These are phyloP conservation scores for Phaedon cochleariae DNA, from an alignment of 2,888 invertebrate genomes.

Conservation along the genomic window DNA sequence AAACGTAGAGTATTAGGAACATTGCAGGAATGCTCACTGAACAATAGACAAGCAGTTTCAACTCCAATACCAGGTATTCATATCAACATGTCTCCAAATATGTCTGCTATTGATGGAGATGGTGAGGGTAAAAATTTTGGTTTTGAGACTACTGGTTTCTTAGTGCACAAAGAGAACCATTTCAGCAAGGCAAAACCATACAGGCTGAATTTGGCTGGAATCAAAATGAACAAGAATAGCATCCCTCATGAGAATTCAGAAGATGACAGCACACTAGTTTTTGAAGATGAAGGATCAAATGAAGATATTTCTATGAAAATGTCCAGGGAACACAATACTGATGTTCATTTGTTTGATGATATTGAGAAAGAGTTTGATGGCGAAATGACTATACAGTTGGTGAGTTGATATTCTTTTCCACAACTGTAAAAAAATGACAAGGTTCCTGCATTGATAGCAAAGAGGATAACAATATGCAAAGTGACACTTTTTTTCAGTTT, in stretches of 20 bases:
- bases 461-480: background rate
- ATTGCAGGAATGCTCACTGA: constrained; percentile 10
- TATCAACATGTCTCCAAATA: background rate
- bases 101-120: background rate
- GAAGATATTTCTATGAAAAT: background rate
- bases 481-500: too few species aligned
- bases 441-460: too few species aligned
- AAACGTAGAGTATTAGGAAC: constrained; percentile 18
- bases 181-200: background rate
- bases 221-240: constrained; percentile 1
- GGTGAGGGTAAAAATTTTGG: background rate
- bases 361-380: constrained; percentile 8
- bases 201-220: background rate
- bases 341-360: constrained; percentile 30
- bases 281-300: constrained; percentile 1
- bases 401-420: too few species aligned
- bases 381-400: constrained; percentile 23
- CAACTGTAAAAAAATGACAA: background rate
- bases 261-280: background rate
- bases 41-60: constrained; percentile 16
- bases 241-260: background rate
- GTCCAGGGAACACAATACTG: background rate
- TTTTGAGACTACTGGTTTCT: background rate
- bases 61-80: constrained; percentile 15
- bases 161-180: background rate